These are phyloP conservation scores for Bradypodion pumilum DNA, from an alignment of 2,797 vertebrate species.

Conservation along the genomic window DNA sequence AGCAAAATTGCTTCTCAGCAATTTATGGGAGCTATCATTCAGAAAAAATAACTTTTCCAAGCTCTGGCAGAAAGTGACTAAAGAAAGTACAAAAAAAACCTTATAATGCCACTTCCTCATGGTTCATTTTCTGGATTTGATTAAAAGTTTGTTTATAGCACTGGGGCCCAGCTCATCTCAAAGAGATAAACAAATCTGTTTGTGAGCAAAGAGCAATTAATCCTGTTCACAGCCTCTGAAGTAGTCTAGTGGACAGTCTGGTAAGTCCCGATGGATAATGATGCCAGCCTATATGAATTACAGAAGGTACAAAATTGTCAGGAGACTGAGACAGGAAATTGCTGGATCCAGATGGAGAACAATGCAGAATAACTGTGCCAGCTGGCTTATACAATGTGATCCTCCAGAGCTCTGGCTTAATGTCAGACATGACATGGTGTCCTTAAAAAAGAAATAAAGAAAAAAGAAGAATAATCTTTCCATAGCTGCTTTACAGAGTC, in stretches of 20 bases:
- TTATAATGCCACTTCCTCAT: neutral
- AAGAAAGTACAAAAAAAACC: neutral
- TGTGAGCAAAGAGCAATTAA: neutral
- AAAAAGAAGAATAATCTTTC: neutral
- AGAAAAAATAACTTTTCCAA: neutral
- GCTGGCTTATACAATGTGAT: neutral
- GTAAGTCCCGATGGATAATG: neutral
- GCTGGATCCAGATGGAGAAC: neutral
- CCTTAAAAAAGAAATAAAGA: slow-evolving; percentile 1
- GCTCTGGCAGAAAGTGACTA: neutral
- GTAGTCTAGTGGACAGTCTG: neutral
- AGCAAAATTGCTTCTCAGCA: neutral
- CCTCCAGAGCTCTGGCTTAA: slow-evolving; percentile 26
- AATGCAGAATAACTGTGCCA: neutral
- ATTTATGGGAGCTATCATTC: neutral
- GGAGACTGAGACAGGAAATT: slow-evolving; percentile 11
- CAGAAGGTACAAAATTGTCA: slow-evolving; percentile 12
- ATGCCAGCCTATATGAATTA: neutral
- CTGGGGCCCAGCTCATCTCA: neutral
- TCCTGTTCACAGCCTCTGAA: accelerated
- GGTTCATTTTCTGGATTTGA: neutral
- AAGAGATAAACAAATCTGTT: neutral
- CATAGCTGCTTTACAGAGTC: slow-evolving; percentile 5
- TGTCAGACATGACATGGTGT: slow-evolving; percentile 13
- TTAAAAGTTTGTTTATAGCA: slow-evolving; percentile 5